Base-by-base conservation (phyloP, 2,113 vertebrate species). In the Myiozetetes cayanensis region DNA sequence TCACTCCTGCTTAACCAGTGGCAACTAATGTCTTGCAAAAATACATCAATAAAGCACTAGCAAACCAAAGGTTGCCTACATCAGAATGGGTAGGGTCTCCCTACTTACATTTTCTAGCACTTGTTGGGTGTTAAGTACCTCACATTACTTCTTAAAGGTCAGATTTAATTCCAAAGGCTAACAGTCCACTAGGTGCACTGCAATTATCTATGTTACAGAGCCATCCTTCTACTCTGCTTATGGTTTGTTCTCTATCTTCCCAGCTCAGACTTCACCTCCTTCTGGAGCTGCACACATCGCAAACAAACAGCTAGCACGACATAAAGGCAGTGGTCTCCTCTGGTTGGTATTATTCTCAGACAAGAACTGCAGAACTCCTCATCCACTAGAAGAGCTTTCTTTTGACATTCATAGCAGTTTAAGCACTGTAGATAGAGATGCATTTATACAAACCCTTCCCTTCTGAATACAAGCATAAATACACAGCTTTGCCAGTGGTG, bases 71-170 rank as follows among this genome's bases (percentile, higher is more conserved):
- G 6, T 0, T 66, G 18, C 6, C 49, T 73, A 22, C 13, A 31
- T 43, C 21, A 52, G 28, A 80, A 56, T 3, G 8, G 15, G 46
- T 19, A 63, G 11, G 3, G 15, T 49, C 23, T 71, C 43, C 43
- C 30, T 44, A 12, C 1, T 0, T 2, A 0, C 8, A n/a, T 62
- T 44, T 91, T 70, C n/a, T 4, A 74, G 46, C 28, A 53, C 37
- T 79, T 74, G n/a, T 25, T 39, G 33, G 35, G 9, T 79, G 12
- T 28, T 24, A 49, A 14, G 3, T 39, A 88, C 9, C 14, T 61
- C 76, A 55, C 12, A 4, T 39, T 15, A 72, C 14, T 87, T 50
- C 59, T 79, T 68, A 58, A 59, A 82, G 24, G 21, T 55, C 24
- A 79, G 22, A 75, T 65, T 90, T 82, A 8, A 87, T 49, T 87